Evolutionary conservation across 2,888 invertebrate species (phyloP), one percentile per base, ranked within the genome.

Genomic region (Unio pictorum): DNA sequence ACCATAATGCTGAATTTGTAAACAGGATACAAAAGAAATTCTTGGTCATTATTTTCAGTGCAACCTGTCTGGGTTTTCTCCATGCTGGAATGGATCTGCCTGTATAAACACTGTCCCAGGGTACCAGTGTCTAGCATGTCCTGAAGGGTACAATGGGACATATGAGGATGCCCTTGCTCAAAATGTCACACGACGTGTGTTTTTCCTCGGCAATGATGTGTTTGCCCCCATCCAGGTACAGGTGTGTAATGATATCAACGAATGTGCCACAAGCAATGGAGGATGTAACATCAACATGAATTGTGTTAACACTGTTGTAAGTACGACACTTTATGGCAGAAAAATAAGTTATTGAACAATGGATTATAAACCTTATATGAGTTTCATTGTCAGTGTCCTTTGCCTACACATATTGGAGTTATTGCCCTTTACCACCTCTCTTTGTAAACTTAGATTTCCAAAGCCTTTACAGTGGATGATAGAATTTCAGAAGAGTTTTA

Each of bases 261-360:
- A 83, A 68, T 85, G 84, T 71, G 66, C 69, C 11, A 65, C 57
- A 1, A 67, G 82, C 64, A 81, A 84, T 69, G 84, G 84, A 0
- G 81, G 84, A n/a, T 86, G 86, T 78, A 83, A 84, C 64, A 28
- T 68, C 1, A 74, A 79, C 30, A 72, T 81, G 59, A 69, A 72
- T 15, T 86, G 86, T 71, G 65, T 73, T n/a, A 85, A 86, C 65
- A 84, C 83, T n/a, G 63, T 73, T 6, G 85, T 84, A 71, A 72
- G 82, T 76, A 57, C 4, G 54, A n/a, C 20, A 45, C 15, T 11
- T 45, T 15, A 45, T 45, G 45, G 45, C 15, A 45, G 15, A 11
- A 34, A 45, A 45, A 11, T 3, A 45, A 45, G 45, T 3, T 45
- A 8, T 45, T 11, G 45, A 45, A 45, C 45, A 45, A 45, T 45